Percentiles rank a stretch among this genome's conserved stretches.
These are phyloP conservation scores for Ennomos quercinarius DNA, from an alignment of 2,888 invertebrate species.

Conservation along the genomic window DNA sequence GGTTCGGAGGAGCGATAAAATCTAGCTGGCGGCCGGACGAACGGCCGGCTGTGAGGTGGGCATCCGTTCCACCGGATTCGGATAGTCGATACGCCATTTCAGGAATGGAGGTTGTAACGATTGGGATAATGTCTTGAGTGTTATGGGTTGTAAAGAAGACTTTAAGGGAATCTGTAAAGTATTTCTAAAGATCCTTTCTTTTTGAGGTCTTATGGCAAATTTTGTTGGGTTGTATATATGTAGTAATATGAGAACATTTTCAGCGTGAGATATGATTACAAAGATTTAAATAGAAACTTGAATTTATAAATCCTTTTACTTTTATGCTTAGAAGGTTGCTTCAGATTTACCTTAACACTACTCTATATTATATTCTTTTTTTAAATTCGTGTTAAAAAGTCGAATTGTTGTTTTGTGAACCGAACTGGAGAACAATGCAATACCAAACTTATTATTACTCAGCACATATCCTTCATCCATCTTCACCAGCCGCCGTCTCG, in stretches of 20 bases:
- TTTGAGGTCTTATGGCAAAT: neutral
- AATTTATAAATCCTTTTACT: too few species aligned
- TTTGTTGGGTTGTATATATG: too few species aligned
- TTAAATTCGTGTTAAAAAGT: too few species aligned
- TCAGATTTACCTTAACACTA: too few species aligned
- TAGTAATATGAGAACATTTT: neutral
- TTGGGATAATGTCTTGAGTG: slow-evolving; percentile 10
- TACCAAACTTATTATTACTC: too few species aligned
- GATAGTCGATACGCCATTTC: slow-evolving; percentile 38
- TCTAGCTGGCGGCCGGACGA: slow-evolving; percentile 69
- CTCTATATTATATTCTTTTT: too few species aligned
- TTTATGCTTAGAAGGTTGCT: too few species aligned
- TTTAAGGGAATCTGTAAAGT: slow-evolving; percentile 32
- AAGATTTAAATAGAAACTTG: too few species aligned
- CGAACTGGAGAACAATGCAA: too few species aligned
- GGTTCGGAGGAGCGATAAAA: slow-evolving; percentile 84
- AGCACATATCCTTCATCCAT: too few species aligned
- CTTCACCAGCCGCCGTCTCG: too few species aligned
- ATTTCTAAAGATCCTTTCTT: slow-evolving; percentile 25
- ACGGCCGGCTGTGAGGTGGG: slow-evolving; percentile 45
- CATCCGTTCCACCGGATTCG: slow-evolving; percentile 42
- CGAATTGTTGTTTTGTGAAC: too few species aligned
- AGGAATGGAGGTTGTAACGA: slow-evolving; percentile 4
- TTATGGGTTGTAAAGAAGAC: slow-evolving; percentile 21
- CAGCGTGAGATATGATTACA: neutral